Conservation (phyloP, 2,113 vertebrate species). For the Calypte anna region DNA sequence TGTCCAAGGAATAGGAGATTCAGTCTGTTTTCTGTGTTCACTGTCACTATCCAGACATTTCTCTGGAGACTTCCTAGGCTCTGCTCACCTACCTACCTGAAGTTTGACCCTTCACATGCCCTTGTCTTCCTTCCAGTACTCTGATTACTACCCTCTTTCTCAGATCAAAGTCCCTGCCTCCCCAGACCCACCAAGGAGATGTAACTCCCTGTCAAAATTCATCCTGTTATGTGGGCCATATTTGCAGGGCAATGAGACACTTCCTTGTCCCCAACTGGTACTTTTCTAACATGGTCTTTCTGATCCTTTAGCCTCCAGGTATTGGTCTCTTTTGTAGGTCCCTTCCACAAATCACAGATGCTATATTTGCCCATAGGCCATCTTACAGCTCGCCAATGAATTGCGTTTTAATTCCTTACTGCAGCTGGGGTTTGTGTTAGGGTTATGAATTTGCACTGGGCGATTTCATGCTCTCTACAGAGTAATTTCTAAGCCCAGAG, state of each 20-base stretch:
- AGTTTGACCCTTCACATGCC: background rate
- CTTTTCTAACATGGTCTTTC: background rate
- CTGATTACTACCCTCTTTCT: background rate
- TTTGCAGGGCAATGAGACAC: background rate
- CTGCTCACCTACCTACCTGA: background rate
- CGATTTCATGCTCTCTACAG: constrained; percentile 37
- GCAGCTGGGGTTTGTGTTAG: constrained; percentile 41
- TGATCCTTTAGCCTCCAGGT: background rate
- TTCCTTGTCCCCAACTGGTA: background rate
- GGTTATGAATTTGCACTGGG: constrained; percentile 39
- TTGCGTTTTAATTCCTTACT: constrained; percentile 37
- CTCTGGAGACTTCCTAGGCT: background rate
- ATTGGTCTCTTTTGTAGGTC: background rate
- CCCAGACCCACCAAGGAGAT: background rate
- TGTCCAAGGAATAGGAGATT: background rate
- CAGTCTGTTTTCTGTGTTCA: background rate
- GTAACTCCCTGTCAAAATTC: background rate
- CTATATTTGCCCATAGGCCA: background rate
- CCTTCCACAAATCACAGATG: background rate
- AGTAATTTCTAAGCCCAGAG: constrained; percentile 45
- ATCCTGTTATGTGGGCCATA: background rate
- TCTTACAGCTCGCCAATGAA: background rate
- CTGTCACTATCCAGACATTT: background rate
- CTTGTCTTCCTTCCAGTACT: background rate
- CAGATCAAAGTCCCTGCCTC: background rate